Base-by-base conservation (phyloP, 2,113 vertebrate species). In the Oriolus oriolus region DNA sequence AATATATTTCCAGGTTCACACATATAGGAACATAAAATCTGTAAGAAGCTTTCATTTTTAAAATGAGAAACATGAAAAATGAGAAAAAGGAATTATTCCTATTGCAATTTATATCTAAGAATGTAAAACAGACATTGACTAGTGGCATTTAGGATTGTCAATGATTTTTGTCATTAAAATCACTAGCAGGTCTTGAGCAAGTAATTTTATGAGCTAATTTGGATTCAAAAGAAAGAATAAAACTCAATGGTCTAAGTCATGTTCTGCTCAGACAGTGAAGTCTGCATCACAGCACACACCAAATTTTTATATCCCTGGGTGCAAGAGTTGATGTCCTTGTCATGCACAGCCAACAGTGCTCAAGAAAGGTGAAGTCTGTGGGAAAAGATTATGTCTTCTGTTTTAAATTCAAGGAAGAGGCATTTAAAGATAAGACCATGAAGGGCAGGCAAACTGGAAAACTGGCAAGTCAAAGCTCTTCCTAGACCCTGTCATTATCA, bases 341-440 rank as follows among this genome's bases (percentile, higher is more conserved):
- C 39, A 30, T 0, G 0, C 35, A 53, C 23, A 49, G 37, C 23
- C 30, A 65, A 6, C 18, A 37, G 42, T 21, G 21, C 27, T 53
- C 23, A 75, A 24, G 65, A 78, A 82, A 71, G 52, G 18, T 19
- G n/a, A 87, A 78, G 5, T 66, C 9, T 61, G 12, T 23, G 28
- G 26, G 22, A 77, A 60, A 73, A 76, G 33, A 20, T 49, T 8
- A 27, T 66, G 60, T 12, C 9, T 52, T 83, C 19, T n/a, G 19
- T 66, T 52, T 52, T 65, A 60, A 89, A 89, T 53, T 77, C 7
- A 30, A 63, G 20, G 2, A 60, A 77, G 7, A 75, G 7, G 1
- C 31, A 59, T 41, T 87, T 61, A 82, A 73, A 84, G 33, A 28
- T 42, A 78, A 53, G 33, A 75, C 35, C 11, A 9, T 50, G 45